Evolutionary conservation across 2,888 invertebrate genomes (phyloP).

Genomic region (Drosophila macrothrix): DNA sequence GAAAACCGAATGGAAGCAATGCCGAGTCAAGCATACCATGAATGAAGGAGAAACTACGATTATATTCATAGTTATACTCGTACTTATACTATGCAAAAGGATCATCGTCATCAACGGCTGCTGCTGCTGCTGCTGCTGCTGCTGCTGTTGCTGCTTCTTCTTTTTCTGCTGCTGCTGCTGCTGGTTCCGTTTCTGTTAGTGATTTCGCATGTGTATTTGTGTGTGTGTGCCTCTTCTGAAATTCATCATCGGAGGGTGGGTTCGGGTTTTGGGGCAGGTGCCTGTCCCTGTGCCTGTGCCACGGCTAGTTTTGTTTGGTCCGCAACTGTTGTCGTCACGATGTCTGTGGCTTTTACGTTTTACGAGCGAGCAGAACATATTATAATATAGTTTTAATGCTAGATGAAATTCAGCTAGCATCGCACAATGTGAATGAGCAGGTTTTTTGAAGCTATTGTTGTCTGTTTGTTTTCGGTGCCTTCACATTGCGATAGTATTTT

Average conservation of each 20-base stretch:
- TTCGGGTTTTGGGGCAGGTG: slow-evolving; percentile 20
- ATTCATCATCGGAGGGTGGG: slow-evolving; percentile 30
- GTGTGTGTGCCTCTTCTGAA: slow-evolving; percentile 22
- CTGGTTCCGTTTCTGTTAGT: slow-evolving; percentile 21
- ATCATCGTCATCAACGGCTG: slow-evolving; percentile 65
- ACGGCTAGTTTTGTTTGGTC: slow-evolving; percentile 16
- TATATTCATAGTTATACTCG: slow-evolving; percentile 36
- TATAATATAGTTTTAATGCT: slow-evolving; percentile 42
- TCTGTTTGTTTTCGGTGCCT: neutral
- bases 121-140: slow-evolving; percentile 16
- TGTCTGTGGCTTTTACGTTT: slow-evolving; percentile 74
- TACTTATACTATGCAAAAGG: slow-evolving; percentile 60
- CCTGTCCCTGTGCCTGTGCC: slow-evolving; percentile 10
- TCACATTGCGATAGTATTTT: neutral
- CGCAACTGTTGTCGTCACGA: slow-evolving; percentile 68
- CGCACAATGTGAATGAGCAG: slow-evolving; percentile 17
- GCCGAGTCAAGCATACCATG: slow-evolving; percentile 50
- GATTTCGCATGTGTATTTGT: slow-evolving; percentile 5
- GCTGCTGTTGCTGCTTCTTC: slow-evolving; percentile 4
- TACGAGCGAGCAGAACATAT: slow-evolving; percentile 52
- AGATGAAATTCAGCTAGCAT: slow-evolving; percentile 39
- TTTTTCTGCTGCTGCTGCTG: slow-evolving; percentile 11
- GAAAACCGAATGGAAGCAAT: slow-evolving; percentile 22
- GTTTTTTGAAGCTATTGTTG: neutral
- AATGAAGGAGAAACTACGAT: slow-evolving; percentile 75